phyloP scores from a whole-genome alignment of 2,888 invertebrate genomes.

The Rhaphigaster nebulosa region DNA sequence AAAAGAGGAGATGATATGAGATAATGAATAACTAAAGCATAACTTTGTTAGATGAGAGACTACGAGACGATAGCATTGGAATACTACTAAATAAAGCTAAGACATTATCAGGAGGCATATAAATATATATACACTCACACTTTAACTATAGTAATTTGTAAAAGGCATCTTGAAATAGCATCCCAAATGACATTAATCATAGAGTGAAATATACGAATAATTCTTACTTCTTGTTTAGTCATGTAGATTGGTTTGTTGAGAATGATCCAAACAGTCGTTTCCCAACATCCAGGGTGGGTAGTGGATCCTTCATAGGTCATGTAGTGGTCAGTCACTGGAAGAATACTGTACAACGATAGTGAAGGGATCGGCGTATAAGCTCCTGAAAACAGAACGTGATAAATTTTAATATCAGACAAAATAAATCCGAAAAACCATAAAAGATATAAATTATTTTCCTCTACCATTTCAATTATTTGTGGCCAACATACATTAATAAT shows the following conservation, averaged over 20 bases:
- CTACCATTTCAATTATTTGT: too few relatives aligned
- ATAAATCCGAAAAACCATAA: not conserved
- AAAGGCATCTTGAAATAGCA: too few relatives aligned
- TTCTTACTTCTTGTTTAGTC: constrained; percentile 92
- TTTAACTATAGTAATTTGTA: too few relatives aligned
- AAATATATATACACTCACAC: too few relatives aligned
- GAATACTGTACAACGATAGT: constrained; percentile 85
- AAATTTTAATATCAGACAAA: not conserved
- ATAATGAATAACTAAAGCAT: too few relatives aligned
- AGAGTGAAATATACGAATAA: not conserved
- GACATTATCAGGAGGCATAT: too few relatives aligned
- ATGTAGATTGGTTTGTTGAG: constrained; percentile 98
- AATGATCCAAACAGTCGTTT: constrained; percentile 99
- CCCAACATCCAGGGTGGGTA: constrained; percentile 98
- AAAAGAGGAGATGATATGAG: too few relatives aligned
- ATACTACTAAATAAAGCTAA: too few relatives aligned
- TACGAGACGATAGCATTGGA: too few relatives aligned
- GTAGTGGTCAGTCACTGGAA: constrained; percentile 94
- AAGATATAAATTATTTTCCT: not conserved
- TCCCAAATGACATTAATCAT: too few relatives aligned
- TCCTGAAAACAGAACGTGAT: constrained; percentile 73
- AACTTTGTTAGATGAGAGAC: too few relatives aligned
- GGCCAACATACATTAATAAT: too few relatives aligned
- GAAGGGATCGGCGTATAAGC: constrained; percentile 86
- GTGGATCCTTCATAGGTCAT: constrained; percentile 98